Evolutionary conservation across 2,888 invertebrate species (phyloP), one percentile per base, ranked within the genome.

Genomic region (Thumatha senex): DNA sequence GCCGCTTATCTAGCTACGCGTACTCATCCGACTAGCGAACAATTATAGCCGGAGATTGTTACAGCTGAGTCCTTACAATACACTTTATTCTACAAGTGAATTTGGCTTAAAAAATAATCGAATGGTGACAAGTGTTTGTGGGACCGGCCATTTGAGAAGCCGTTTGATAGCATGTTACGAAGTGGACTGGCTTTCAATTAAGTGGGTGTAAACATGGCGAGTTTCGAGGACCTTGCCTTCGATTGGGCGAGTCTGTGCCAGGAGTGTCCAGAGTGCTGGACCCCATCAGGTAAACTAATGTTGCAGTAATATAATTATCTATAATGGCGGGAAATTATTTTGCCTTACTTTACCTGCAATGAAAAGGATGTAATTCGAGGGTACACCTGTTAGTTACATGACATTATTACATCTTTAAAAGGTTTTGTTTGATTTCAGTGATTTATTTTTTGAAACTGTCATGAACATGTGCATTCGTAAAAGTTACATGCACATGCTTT

Each of bases 171-270:
- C 68, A 83, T 82, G 79, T 67, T 74, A 57, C 56, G 72, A 57
- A 67, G 78, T 77, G 78, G 70, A 80, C 78, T 77, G 66, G 70
- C 65, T 58, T 56, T 63, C 74, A 72, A 76, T 65, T 65, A 53
- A 66, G 75, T 72, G 77, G 71, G 73, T 76, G 74, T 72, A 75
- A 69, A 67, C 62, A 94, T 94, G 94, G 94, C 94, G 72, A 93
- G 92, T 79, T 93, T 93, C 80, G 89, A 93, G 72, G 94, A 95
- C 76, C 90, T 95, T 68, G 88, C 93, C 74, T 90, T 92, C 78
- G 95, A 95, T 79, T 95, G 95, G 94, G 90, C 91, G 64, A 86
- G 92, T 78, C 89, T 94, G 50, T 93, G 93, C 76, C 93, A 93
- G 82, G 93, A 93, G 61, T 93, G 93, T 61, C 86, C 93, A 18